Base-by-base conservation (phyloP, 2,797 vertebrate genomes). In the Mormyrus hasselquistii region DNA sequence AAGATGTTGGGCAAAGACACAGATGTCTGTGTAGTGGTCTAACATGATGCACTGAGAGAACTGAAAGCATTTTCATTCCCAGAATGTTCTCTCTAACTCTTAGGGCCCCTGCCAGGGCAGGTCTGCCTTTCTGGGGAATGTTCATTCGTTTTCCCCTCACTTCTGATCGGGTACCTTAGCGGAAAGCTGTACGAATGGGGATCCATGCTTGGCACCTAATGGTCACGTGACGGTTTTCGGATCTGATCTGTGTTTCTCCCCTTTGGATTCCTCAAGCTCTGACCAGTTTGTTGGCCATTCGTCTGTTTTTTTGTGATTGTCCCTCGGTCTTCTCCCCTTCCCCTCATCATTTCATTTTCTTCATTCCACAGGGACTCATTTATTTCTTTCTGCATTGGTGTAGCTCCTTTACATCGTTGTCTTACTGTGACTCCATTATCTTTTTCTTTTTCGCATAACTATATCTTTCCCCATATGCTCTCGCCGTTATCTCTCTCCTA, bases 391-490 rank as follows among this genome's bases (percentile, higher is more conserved):
- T 89, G 82, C 12, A 44, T 59, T 4, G 5, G 2, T 29, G 55
- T 53, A 41, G 49, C 38, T 73, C 86, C 88, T 88, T 52, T 79
- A 62, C 90, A 89, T 86, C 53, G 82, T 82, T 84, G 55, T 86
- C 90, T 88, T 89, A 87, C 88, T 87, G 90, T 41, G 88, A 19
- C 50, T 62, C 82, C 19, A 47, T 55, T 76, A 34, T 38, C 53
- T 10, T 79, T 8, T 10, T 19, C 34, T 19, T 16, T 79, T 16
- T 29, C 16, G 14, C 73, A 44, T 41, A 44, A 19, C 16, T 41
- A 79, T 87, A 91, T 47, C 1, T 95, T 94, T 92, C 82, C 19
- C 57, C 19, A 84, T 88, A 82, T 59, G n/a, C 29, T 38, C 84
- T 82, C 62, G 29, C 29, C 57, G 16, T 49, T 41, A 41, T 83